Base-by-base conservation (phyloP, 2,113 vertebrate genomes). In the Seriola quinqueradiata region DNA sequence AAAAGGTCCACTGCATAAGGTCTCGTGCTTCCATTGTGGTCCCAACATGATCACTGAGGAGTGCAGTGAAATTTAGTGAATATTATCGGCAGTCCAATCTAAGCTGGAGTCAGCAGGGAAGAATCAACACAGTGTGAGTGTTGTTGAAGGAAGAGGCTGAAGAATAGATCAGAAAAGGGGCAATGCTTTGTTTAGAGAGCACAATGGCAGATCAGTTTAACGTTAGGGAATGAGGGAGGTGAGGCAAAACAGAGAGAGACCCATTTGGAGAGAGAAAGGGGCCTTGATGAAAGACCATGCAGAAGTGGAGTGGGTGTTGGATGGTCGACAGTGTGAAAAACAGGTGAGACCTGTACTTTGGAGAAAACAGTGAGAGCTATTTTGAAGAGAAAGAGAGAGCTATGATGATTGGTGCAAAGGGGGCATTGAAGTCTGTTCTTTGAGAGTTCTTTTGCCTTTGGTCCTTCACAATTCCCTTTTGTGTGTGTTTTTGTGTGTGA, bases 311-410 rank as follows among this genome's bases (percentile, higher is more conserved):
- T 38, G 61, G 66, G 66, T 65, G 74, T 60, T 73, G 68, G 77
- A 77, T 78, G 63, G 68, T 70, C 7, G 23, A 68, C 64, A 16
- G 66, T 84, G 68, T 75, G 81, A 85, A 79, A 90, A 85, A 77
- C 77, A 88, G 75, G 75, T 87, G 60, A 87, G 74, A 88, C 69
- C 61, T 77, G 65, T 61, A 80, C 64, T 87, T 84, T 81, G 5
- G 3, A 70, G 77, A 77, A 79, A 74, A 82, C 75, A 85, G 72
- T 68, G 72, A 86, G 79, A 90, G 83, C 59, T 72, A 63, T 82
- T 88, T 79, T 87, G 64, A 48, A 79, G 44, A 81, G 58, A 79
- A 42, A 60, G 48, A 48, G 36, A 72, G 75, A 55, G 55, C 61
- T 74, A 73, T 75, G 46, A 69, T 80, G 69, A 28, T 75, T 58